Conservation (phyloP, 2,888 invertebrate genomes). For the Lithophane ornitopus region DNA sequence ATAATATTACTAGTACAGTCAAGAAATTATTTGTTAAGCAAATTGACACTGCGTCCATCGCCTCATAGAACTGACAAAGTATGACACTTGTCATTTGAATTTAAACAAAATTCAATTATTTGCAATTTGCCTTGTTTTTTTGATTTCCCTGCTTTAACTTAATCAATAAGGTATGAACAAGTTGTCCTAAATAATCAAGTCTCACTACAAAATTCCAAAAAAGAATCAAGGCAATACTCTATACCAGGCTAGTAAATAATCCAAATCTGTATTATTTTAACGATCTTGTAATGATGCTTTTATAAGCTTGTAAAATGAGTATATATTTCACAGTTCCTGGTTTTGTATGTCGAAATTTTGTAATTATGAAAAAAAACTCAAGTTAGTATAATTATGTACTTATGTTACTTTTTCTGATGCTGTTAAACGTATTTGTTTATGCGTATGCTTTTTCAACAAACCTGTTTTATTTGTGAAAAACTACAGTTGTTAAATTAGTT, state of each 20-base stretch:
- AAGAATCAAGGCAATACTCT: not conserved
- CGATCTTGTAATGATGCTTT: conserved; percentile 14
- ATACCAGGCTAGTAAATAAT: not conserved
- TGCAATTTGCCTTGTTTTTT: not conserved
- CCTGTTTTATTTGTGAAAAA: not conserved
- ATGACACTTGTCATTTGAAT: not conserved
- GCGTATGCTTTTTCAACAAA: not conserved
- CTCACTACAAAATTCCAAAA: not conserved
- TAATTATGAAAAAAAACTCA: conserved; percentile 25
- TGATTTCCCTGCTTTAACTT: not conserved
- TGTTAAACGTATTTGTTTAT: not conserved
- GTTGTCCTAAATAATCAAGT: not conserved
- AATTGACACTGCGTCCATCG: not conserved
- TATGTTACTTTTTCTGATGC: not conserved
- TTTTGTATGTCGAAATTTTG: conserved; percentile 43
- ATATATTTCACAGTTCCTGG: conserved; percentile 38
- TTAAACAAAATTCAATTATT: not conserved
- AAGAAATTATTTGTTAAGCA: not conserved
- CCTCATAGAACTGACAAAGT: not conserved
- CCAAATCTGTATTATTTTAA: not conserved
- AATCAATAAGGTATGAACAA: not conserved
- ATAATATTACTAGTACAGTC: not conserved
- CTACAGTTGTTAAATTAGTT: not conserved
- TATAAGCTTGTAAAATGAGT: conserved; percentile 4
- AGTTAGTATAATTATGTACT: not conserved